Evolutionary conservation across 2,113 vertebrate species (phyloP).

Genomic region (Leucoraja erinaceus): DNA sequence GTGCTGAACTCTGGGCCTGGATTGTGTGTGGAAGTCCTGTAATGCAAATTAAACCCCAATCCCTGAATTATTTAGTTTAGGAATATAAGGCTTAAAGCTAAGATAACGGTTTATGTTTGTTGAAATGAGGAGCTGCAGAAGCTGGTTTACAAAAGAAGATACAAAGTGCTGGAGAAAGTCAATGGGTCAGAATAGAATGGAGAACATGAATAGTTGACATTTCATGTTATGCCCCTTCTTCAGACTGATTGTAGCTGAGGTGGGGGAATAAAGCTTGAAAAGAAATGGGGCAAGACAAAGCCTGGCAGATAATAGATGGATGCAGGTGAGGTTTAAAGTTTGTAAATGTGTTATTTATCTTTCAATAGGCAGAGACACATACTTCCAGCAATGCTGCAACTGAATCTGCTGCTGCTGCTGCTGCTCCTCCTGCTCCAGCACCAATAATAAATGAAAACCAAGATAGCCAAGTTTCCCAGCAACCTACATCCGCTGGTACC

Average conservation of each 20-base stretch:
- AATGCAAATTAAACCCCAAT: not conserved
- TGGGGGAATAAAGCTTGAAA: too few species aligned
- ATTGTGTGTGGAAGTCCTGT: not conserved
- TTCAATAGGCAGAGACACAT: constrained; percentile 16
- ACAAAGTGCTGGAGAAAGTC: too few species aligned
- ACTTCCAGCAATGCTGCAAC: not conserved
- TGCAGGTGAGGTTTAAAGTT: not conserved
- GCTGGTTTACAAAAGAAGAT: too few species aligned
- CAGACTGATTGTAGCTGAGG: too few species aligned
- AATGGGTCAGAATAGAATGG: too few species aligned
- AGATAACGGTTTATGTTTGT: not conserved
- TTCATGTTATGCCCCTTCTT: too few species aligned
- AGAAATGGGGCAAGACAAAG: too few species aligned
- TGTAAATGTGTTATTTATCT: not conserved
- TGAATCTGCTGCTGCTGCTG: not conserved
- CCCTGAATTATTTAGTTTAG: not conserved
- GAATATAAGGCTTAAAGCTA: not conserved
- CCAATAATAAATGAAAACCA: not conserved
- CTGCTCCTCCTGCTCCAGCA: too few species aligned
- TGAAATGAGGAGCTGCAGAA: too few species aligned
- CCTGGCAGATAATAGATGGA: too few species aligned
- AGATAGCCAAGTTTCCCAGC: not conserved
- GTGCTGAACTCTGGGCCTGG: not conserved
- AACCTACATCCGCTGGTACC: not conserved
- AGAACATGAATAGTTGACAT: too few species aligned